Conservation (phyloP, 2,113 vertebrate species). For the Saguinus imperator region DNA sequence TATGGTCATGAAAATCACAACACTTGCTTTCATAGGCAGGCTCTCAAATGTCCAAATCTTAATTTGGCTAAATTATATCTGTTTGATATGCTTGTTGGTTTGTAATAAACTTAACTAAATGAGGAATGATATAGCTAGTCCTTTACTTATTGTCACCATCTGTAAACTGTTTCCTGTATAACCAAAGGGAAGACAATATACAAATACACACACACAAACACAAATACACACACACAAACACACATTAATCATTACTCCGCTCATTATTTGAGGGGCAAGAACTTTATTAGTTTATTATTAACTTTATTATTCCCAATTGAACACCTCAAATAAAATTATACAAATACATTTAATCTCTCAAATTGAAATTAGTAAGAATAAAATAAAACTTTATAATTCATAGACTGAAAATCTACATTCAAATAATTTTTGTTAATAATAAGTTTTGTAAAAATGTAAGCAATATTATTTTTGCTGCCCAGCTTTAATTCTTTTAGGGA, state of each 20-base stretch:
- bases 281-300: slow-evolving; percentile 52
- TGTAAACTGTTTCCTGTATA: slow-evolving; percentile 37
- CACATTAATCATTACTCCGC: background rate
- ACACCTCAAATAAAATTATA: slow-evolving; percentile 18
- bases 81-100: slow-evolving; percentile 28
- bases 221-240: background rate
- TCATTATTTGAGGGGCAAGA: background rate
- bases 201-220: background rate
- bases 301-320: slow-evolving; percentile 6
- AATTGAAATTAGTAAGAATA: background rate
- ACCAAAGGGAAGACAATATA: background rate
- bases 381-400: slow-evolving; percentile 31
- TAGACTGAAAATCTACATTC: background rate
- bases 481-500: slow-evolving; percentile 25
- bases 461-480: background rate
- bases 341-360: background rate
- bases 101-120: slow-evolving; percentile 45
- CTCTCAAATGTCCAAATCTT: background rate
- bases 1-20: background rate
- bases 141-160: slow-evolving; percentile 22
- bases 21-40: background rate
- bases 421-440: slow-evolving; percentile 22
- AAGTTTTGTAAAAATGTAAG: slow-evolving; percentile 2
- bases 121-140: background rate
- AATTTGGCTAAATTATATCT: background rate